phyloP scores from a whole-genome alignment of 1,140 invertebrate species.

The Meloidogyne floridensis region DNA sequence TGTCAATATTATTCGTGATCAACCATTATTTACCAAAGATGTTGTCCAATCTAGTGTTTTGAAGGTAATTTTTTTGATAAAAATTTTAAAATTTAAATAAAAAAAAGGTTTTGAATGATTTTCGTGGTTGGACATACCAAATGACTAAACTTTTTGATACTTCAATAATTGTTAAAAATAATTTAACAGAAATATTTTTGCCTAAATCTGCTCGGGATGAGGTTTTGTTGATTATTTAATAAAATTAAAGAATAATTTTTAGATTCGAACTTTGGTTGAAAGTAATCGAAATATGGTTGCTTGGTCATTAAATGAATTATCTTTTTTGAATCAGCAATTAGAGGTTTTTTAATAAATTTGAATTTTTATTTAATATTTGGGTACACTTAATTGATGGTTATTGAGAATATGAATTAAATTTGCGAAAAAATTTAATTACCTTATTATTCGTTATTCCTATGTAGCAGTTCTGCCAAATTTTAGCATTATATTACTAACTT shows the following conservation, averaged over 20 bases:
- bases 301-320: conserved; percentile 35
- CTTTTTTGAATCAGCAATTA: not conserved
- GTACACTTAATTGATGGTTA: no score
- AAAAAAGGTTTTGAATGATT: conserved; percentile 38
- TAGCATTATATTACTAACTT: no score
- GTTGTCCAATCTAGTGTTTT: conserved; percentile 32
- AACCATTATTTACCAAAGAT: conserved; percentile 29
- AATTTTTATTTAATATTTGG: no score
- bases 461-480: no score
- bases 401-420: no score
- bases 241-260: not conserved
- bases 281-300: conserved; percentile 41
- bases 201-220: conserved; percentile 35
- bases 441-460: no score
- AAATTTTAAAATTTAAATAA: not conserved
- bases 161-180: conserved; percentile 29
- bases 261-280: conserved; percentile 31
- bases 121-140: conserved; percentile 39
- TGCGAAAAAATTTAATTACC: no score
- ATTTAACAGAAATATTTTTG: conserved; percentile 27
- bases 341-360: not conserved
- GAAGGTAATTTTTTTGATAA: conserved; percentile 16
- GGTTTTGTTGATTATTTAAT: conserved; percentile 10
- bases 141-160: conserved; percentile 32
- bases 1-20: conserved; percentile 19